Evolutionary conservation across 2,888 invertebrate genomes (phyloP), one percentile per base, ranked within the genome.

Genomic region (Coelogynopora nodosa): DNA sequence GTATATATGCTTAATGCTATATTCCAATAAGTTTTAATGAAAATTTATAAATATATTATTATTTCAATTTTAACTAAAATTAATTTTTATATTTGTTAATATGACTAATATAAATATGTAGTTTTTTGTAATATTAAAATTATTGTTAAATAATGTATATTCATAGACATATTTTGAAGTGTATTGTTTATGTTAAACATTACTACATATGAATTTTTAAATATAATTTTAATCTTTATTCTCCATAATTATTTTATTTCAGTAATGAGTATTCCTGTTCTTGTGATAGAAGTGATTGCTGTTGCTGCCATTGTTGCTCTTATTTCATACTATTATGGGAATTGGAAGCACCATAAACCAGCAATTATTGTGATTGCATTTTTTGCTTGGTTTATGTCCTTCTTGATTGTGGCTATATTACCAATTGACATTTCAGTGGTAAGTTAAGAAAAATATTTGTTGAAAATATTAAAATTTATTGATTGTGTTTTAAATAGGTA

Each of bases 311-410:
- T 96, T 88, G 95, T 95, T 85, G 94, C 95, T 49, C 94, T 94
- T 87, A 93, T 96, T 84, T 93, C 98, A 82, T 97, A 96, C 92
- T 94, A 96, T 91, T 99, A 98, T 94, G 98, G 98, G 30, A 97
- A 98, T 92, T 96, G 97, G 93, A 95, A 95, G 91, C 94, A 95
- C 89, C 98, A 99, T 92, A 96, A 97, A 92, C 94, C 96, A 89
- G 93, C 97, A 89, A 98, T 98, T 67, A 98, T 98, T 0, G 92
- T 97, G 81, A 95, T 97, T 67, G 97, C 98, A 26, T 93, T 99
- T 86, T 94, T 97, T 89, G 97, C 98, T 88, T 99, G 99, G 99
- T 98, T 96, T 92, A 99, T 99, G 93, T 98, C 98, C 31, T 95
- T 99, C 93, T 94, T 98, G 90, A 99, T 98, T 91, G 96, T 99